Evolutionary conservation across 2,113 vertebrate genomes (phyloP), one percentile per base, ranked within the genome.

Genomic region (Rhinogobius similis): DNA sequence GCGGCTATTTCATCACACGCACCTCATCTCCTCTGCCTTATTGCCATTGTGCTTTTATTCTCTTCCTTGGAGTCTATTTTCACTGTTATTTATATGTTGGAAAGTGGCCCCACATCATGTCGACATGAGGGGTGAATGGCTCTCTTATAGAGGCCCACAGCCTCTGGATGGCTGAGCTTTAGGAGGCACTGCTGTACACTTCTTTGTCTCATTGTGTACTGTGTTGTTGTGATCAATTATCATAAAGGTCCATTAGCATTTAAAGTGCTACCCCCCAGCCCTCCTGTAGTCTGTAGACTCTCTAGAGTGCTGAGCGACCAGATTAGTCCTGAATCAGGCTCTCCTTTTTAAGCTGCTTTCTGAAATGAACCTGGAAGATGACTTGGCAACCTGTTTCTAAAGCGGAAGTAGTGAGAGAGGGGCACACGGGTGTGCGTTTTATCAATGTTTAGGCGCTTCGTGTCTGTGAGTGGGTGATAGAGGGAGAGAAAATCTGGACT

Each of bases 241-340:
- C 86, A 87, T 87, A 88, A 84, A 84, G 82, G 65, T 0, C 76
- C 76, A 89, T 90, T 89, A 86, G 85, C 88, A 89, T 91, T 88
- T 88, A 87, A 90, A 91, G 85, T 91, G 86, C 75, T 86, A 72
- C 85, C 75, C 81, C 68, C 65, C 78, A 81, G 76, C 69, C 78
- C 70, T 76, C 70, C 76, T 84, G 82, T 69, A 85, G 87, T 87
- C 82, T 80, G 78, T 83, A 79, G 86, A 77, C 79, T 86, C 80
- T 82, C 81, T 81, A 69, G 87, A 83, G 72, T 78, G 74, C 83
- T 69, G 81, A 84, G 84, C 56, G 64, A 48, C 72, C 87, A 83
- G 84, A 86, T 89, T 87, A 86, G 83, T 80, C 77, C 87, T 81
- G 72, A 86, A 82, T 82, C 81, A 73, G 76, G 65, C 84, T 78